These are phyloP conservation scores for Urocolius indicus DNA, from an alignment of 2,113 vertebrate genomes.

Conservation along the genomic window DNA sequence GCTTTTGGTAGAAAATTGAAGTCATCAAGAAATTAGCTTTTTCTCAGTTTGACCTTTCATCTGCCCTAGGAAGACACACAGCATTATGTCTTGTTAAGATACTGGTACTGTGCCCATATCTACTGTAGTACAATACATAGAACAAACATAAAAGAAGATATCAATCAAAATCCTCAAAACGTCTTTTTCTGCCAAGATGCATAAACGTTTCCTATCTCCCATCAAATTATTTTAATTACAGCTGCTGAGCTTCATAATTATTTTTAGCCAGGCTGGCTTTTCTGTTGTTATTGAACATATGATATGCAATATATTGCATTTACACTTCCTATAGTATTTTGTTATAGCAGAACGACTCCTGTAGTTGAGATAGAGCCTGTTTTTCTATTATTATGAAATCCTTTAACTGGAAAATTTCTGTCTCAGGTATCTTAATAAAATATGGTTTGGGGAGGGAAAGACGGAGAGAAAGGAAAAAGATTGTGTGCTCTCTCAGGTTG, in stretches of 20 bases:
- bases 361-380: neutral
- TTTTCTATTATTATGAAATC: neutral
- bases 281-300: slow-evolving; percentile 65
- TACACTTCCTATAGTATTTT: slow-evolving; percentile 17
- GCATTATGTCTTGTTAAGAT: neutral
- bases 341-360: slow-evolving; percentile 42
- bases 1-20: neutral
- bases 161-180: slow-evolving; percentile 78
- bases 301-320: slow-evolving; percentile 60
- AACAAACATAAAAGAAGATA: slow-evolving; percentile 74
- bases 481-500: neutral
- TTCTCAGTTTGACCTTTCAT: neutral
- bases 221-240: slow-evolving; percentile 83
- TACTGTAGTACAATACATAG: slow-evolving; percentile 58
- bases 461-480: neutral
- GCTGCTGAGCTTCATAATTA: slow-evolving; percentile 77
- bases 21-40: neutral
- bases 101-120: slow-evolving; percentile 51
- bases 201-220: slow-evolving; percentile 77
- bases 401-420: neutral
- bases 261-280: slow-evolving; percentile 66
- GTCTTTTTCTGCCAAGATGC: slow-evolving; percentile 79
- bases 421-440: neutral
- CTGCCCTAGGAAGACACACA: neutral
- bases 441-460: neutral